Evolutionary conservation across 2,113 vertebrate genomes (phyloP).

Genomic region (Odontophorus gujanensis): DNA sequence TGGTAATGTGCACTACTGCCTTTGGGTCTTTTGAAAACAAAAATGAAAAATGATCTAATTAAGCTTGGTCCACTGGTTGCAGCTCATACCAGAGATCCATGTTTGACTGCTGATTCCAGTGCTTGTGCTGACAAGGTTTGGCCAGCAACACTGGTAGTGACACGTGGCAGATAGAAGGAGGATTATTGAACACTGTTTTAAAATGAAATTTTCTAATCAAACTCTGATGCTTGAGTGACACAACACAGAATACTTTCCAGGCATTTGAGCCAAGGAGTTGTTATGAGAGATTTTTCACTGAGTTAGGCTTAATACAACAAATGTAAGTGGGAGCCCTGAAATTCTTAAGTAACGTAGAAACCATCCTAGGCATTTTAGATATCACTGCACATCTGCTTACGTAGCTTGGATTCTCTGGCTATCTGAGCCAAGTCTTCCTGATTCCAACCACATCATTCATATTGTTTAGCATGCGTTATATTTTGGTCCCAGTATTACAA

Average conservation of each 20-base stretch:
- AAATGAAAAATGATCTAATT: conserved; percentile 66
- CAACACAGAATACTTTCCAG: not conserved
- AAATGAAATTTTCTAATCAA: not conserved
- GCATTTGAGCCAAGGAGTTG: not conserved
- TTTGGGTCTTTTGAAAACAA: conserved; percentile 61
- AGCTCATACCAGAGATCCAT: conserved; percentile 6
- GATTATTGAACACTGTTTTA: not conserved
- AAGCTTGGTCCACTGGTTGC: conserved; percentile 4
- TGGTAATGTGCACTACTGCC: conserved; percentile 48
- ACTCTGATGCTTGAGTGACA: not conserved
- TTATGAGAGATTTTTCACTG: not conserved
- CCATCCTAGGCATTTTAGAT: not conserved
- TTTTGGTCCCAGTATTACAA: not conserved
- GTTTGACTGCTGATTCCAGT: conserved; percentile 7
- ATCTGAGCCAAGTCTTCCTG: not conserved
- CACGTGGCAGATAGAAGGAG: not conserved
- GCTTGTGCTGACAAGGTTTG: not conserved
- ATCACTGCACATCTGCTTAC: not conserved
- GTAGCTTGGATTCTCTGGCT: not conserved
- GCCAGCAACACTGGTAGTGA: not conserved
- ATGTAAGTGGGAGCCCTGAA: not conserved
- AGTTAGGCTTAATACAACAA: not conserved
- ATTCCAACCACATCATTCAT: not conserved
- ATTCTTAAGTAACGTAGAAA: not conserved
- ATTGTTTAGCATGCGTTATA: not conserved